These are phyloP conservation scores for Drosophila diplacantha DNA, from an alignment of 2,888 invertebrate species.

Conservation along the genomic window DNA sequence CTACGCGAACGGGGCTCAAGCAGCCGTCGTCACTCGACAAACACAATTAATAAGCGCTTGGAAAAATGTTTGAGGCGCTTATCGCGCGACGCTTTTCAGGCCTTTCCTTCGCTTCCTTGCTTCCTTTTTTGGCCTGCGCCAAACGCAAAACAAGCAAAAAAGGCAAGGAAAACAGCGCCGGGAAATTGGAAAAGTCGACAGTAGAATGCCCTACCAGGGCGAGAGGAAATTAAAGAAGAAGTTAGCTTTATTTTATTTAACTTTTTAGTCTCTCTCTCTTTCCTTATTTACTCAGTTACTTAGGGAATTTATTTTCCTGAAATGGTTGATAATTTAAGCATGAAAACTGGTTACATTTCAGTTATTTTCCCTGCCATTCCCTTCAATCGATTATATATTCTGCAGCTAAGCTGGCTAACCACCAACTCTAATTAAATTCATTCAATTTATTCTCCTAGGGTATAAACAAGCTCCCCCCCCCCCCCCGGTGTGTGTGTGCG, in stretches of 20 bases:
- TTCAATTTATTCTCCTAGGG: conserved; percentile 24
- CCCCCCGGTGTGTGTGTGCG: conserved; percentile 1
- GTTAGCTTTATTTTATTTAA: background rate
- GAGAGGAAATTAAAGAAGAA: conserved; percentile 6
- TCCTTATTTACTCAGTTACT: background rate
- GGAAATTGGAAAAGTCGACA: conserved; percentile 26
- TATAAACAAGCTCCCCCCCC: conserved; percentile 11
- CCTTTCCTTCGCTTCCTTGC: conserved; percentile 28
- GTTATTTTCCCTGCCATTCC: background rate
- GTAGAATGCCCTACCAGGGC: conserved; percentile 10
- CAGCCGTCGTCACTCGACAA: conserved; percentile 51
- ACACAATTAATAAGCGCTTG: conserved; percentile 70
- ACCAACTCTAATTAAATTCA: conserved; percentile 21
- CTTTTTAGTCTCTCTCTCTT: background rate
- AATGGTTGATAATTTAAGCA: too few relatives aligned
- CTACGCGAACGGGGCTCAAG: conserved; percentile 20
- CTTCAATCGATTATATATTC: conserved; percentile 19
- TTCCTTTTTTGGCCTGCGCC: background rate
- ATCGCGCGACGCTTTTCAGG: conserved; percentile 62
- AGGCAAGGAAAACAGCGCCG: background rate
- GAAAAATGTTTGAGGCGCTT: conserved; percentile 66
- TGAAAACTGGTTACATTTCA: background rate
- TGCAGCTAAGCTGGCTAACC: conserved; percentile 10
- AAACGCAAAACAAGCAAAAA: conserved; percentile 14
- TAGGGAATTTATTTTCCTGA: rapidly evolving